These are phyloP conservation scores for Circaetus cinerascens DNA, from an alignment of 2,113 vertebrate species.

Conservation along the genomic window DNA sequence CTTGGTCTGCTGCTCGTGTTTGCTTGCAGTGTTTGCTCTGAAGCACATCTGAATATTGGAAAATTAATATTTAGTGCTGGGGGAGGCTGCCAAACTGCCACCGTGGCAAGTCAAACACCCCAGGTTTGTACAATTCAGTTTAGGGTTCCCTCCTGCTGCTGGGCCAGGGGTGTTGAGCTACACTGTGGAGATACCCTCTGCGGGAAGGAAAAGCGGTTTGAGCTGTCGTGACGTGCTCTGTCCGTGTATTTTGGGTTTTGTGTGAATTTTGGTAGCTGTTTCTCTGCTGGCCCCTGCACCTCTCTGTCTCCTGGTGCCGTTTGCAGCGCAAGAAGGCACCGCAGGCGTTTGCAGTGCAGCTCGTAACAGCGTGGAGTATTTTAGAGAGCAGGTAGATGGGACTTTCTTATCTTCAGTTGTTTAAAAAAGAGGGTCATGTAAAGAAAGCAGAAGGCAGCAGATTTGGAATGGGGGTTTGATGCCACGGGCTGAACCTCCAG, in stretches of 20 bases:
- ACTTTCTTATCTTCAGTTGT: background rate
- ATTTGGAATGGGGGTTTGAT: background rate
- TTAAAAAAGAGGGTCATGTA: background rate
- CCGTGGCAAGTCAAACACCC: background rate
- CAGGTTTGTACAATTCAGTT: too few relatives aligned
- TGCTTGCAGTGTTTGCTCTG: background rate
- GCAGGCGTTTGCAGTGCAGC: rapidly evolving
- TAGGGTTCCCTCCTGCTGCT: background rate
- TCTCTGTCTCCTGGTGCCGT: rapidly evolving
- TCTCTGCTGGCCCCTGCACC: too few relatives aligned
- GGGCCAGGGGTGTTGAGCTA: background rate
- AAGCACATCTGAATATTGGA: background rate
- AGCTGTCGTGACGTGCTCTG: rapidly evolving
- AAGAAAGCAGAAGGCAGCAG: background rate
- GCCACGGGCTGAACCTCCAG: background rate
- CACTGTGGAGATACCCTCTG: background rate
- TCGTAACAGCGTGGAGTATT: rapidly evolving
- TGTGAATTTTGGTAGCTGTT: background rate
- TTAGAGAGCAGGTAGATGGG: background rate
- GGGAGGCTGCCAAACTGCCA: background rate
- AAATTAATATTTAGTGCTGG: background rate
- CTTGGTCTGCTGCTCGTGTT: rapidly evolving
- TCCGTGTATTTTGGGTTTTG: background rate
- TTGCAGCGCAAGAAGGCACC: rapidly evolving
- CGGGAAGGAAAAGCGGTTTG: background rate